Percentiles rank a stretch among this genome's conserved stretches.
These are phyloP conservation scores for Diplosoma virens DNA, from an alignment of 23 tunicate genomes.

Conservation along the genomic window DNA sequence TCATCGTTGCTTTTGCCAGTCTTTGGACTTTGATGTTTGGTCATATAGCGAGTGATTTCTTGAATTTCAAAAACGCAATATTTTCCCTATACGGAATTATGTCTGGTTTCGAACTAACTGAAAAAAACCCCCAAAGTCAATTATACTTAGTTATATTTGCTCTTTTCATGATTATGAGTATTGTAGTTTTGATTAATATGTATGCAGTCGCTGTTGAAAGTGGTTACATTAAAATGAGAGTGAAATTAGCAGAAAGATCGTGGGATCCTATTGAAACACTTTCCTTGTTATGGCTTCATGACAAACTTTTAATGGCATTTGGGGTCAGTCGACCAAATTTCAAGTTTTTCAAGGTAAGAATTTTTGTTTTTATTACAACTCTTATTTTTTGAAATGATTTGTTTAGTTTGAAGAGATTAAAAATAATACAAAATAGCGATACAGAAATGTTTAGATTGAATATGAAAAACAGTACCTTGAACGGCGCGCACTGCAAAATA, in stretches of 20 bases:
- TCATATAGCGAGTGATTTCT: not conserved
- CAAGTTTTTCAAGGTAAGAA: conserved; percentile 28
- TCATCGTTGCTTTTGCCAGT: conserved; percentile 41
- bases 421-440: no score
- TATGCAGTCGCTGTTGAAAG: conserved; percentile 55
- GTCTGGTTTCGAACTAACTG: conserved; percentile 47
- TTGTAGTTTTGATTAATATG: conserved; percentile 40
- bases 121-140: not conserved
- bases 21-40: conserved; percentile 31
- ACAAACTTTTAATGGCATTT: conserved; percentile 15
- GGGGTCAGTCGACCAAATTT: conserved; percentile 28
- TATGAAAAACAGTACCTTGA: no score
- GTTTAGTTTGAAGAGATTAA: no score
- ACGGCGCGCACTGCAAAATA: no score
- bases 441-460: no score
- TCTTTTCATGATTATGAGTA: conserved; percentile 35
- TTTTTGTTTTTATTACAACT: no score
- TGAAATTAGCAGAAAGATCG: not conserved
- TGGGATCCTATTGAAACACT: conserved; percentile 62
- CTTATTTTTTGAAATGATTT: no score
- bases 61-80: not conserved
- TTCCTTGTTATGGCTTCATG: conserved; percentile 70
- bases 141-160: no score
- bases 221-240: conserved; percentile 29
- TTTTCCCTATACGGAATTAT: conserved; percentile 13